Base-by-base conservation (phyloP, 1,140 invertebrate genomes). In the Agraylea sexmaculata region DNA sequence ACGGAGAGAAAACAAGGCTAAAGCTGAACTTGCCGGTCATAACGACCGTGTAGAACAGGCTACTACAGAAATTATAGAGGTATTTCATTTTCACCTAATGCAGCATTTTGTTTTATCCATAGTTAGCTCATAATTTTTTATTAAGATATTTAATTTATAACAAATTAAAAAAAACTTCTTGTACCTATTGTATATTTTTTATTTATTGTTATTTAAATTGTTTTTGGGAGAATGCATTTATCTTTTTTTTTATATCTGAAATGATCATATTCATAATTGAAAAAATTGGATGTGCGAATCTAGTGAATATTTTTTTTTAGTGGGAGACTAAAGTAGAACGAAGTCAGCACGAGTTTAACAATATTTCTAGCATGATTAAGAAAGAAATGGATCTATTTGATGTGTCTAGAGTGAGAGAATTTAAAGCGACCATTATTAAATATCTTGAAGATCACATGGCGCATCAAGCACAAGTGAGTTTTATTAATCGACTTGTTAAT, bases 301-400 rank as follows among this genome's bases (percentile, higher is more conserved):
- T n/a, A n/a, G n/a, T 37, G n/a, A 33, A 27, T 36, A 43, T 49
- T 38, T 46, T 33, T 46, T 51, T 52, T 46, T 57, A 92, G 74
- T 96, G 89, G 87, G 90, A 96, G 58, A 72, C 84, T 1, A 96
- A 96, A 66, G 91, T 97, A 6, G 91, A 96, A 54, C 75, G 90
- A 49, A 87, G 90, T 6, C 88, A 97, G 58, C 87, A 95, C 55
- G 91, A 96, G 54, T 99, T 99, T 66, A 84, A 96, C 56, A 82
- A 83, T 51, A 96, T 99, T 56, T 97, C 92, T 1, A 79, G 82
- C 49, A 89, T 89, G 64, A 98, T 99, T 47, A 91, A 95, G 56
- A 85, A 86, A 42, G 95, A 99, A 65, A 75, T 98, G 59, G 87
- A 93, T 50, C 71, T 85, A 19, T 95, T 95, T 66, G 92, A 97